phyloP scores from a whole-genome alignment of 1,140 invertebrate genomes.

The Drosophila miranda region DNA sequence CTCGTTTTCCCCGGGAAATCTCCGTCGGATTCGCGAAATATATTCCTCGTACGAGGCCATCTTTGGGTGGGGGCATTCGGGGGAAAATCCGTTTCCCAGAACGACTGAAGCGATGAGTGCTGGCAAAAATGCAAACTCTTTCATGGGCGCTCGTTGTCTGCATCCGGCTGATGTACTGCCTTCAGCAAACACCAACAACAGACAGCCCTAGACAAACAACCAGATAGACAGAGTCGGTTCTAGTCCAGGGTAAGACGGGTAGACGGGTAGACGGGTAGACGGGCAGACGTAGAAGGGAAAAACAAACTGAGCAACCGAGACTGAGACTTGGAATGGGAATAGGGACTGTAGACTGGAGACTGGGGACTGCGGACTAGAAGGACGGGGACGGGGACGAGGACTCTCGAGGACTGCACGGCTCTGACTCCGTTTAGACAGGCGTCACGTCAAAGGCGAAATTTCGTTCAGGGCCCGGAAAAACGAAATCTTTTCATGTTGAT shows the following conservation, averaged over 20 bases:
- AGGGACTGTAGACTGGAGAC: too few species aligned
- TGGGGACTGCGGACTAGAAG: too few species aligned
- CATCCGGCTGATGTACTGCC: conserved; percentile 61
- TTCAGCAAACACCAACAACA: conserved; percentile 27
- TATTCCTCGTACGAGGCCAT: conserved; percentile 7
- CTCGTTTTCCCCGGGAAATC: conserved; percentile 14
- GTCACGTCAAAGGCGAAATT: conserved; percentile 24
- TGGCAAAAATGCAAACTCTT: conserved; percentile 47
- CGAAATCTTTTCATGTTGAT: conserved; percentile 49
- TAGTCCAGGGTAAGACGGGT: not conserved
- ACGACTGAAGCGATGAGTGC: conserved; percentile 15
- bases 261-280: too few species aligned
- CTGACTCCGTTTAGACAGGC: conserved; percentile 44
- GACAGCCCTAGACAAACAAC: conserved; percentile 22
- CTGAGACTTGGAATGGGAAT: too few species aligned
- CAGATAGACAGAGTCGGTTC: conserved; percentile 16
- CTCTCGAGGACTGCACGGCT: conserved; percentile 13
- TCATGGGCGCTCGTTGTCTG: conserved; percentile 34
- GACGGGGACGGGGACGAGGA: not conserved
- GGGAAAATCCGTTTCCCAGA: conserved; percentile 1
- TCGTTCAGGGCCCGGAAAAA: conserved; percentile 12
- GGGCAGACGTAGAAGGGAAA: too few species aligned
- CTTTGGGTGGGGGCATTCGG: not conserved
- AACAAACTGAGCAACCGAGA: too few species aligned
- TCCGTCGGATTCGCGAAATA: not conserved